Evolutionary conservation across 2,113 vertebrate genomes (phyloP), one percentile per base, ranked within the genome.

Genomic region (Gorsachius goisagi): DNA sequence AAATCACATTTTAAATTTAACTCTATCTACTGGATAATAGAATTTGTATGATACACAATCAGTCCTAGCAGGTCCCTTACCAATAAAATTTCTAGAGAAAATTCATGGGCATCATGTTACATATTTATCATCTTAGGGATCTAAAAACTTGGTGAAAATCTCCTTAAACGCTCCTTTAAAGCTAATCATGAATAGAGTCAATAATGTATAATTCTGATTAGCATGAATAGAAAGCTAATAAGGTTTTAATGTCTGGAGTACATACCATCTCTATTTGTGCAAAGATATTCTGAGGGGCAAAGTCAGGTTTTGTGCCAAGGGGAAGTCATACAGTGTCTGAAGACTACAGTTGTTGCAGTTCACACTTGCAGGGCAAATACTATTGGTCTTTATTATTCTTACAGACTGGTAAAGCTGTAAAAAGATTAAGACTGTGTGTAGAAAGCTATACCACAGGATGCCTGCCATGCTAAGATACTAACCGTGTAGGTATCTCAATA

Each of bases 1-100:
- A 90, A 89, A 75, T 93, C 30, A 23, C 35, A 75, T 92, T 94
- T 92, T 85, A 44, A 85, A 85, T 91, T 89, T 85, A 75, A 12
- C 12, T 89, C 5, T 39, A 5, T 85, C 44, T 76, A 7, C 32
- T 87, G n/a, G 21, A 6, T 89, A 85, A 89, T 63, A 72, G 35
- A 90, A 89, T 91, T 89, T 72, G 26, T 24, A 23, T 45, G 33
- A 56, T 75, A 49, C 15, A 24, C 10, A 71, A 7, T 79, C 12
- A 13, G 45, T 66, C 47, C 59, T 68, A 81, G 53, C 56, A 88
- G 41, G 15, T 80, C 28, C 45, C 30, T 60, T 76, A 69, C 18
- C 41, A 53, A 8, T 62, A 56, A 81, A 16, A 76, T 68, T 73
- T 64, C 45, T 50, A 62, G 71, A 58, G 33, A 76, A 90, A 73